Percentiles rank a stretch among this genome's conserved stretches.
Conservation (phyloP, 2,888 invertebrate genomes). For the Andrena marginata region DNA sequence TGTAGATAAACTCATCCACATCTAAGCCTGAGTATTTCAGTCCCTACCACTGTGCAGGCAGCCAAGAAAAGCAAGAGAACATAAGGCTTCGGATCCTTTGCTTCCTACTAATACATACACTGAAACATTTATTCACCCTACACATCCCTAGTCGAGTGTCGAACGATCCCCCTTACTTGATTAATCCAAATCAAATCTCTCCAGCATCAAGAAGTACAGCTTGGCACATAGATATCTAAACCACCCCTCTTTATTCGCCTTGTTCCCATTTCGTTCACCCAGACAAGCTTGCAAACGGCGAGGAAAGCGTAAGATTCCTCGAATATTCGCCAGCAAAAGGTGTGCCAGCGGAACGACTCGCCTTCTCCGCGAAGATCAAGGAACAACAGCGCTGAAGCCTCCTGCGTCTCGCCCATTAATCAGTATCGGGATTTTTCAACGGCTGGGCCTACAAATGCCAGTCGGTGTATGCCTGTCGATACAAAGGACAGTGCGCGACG, state of each 20-base stretch:
- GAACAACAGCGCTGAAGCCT: slow-evolving; percentile 21
- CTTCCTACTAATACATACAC: too few species aligned
- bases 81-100: too few species aligned
- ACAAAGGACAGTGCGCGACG: slow-evolving; percentile 57
- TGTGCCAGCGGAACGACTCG: slow-evolving; percentile 19
- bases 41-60: too few species aligned
- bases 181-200: too few species aligned
- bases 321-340: slow-evolving; percentile 1
- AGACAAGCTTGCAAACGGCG: not conserved
- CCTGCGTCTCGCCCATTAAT: slow-evolving; percentile 55
- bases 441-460: slow-evolving; percentile 58
- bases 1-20: too few species aligned
- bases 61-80: too few species aligned
- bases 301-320: not conserved
- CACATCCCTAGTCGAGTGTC: too few species aligned
- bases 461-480: slow-evolving; percentile 54
- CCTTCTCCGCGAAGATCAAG: not conserved
- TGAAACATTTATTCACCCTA: too few species aligned
- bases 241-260: not conserved
- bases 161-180: too few species aligned
- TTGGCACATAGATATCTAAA: not conserved
- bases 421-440: slow-evolving; percentile 35
- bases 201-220: too few species aligned
- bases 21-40: too few species aligned
- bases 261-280: not conserved